Base-by-base conservation (phyloP, 30 jellyfish, hydroid and myxozoan species). In the Hydractinia echinata region DNA sequence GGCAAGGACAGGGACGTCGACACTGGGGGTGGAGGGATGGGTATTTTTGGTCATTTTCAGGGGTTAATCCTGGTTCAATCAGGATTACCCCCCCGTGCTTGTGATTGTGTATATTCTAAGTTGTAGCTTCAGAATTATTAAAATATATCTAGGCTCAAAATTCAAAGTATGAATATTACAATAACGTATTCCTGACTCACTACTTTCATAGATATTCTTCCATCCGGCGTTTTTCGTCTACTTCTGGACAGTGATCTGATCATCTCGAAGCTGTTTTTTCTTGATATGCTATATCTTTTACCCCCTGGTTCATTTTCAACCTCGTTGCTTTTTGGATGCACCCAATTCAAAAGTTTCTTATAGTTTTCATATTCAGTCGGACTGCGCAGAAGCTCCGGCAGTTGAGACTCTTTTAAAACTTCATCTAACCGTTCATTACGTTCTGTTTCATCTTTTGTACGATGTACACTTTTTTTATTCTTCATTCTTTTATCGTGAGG, bases 311-410 rank as follows among this genome's bases (percentile, higher is more conserved):
- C 10, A 19, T 66, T 66, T 13, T 66, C 50, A 4, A 21, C 10
- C 2, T 21, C 61, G 30, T 21, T 72, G 30, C 51, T n/a, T n/a
- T 55, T 52, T 48, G 85, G 85, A 15, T 77, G 80, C 30, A 77
- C 76, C 85, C 85, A 77, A 54, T 54, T 61, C 3, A 77, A 61
- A 10, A 77, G 79, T 18, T 61, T 66, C 55, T 55, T 77, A 55
- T 77, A 77, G 79, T 55, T 77, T 55, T 77, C 85, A 16, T 53
- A 54, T 54, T 77, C 85, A 10, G 20, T 67, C 13, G n/a, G 20
- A 74, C 54, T 67, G 39, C 62, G 51, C 20, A 58, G 15, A 18
- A 49, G 44, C 14, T 74, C 83, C 13, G 71, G 10, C 62, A 74
- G 54, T 44, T 49, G 66, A 4, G 61, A n/a, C 14, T 74, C 83